phyloP scores from a whole-genome alignment of 2,113 vertebrate species.

The Pomatostomus ruficeps region DNA sequence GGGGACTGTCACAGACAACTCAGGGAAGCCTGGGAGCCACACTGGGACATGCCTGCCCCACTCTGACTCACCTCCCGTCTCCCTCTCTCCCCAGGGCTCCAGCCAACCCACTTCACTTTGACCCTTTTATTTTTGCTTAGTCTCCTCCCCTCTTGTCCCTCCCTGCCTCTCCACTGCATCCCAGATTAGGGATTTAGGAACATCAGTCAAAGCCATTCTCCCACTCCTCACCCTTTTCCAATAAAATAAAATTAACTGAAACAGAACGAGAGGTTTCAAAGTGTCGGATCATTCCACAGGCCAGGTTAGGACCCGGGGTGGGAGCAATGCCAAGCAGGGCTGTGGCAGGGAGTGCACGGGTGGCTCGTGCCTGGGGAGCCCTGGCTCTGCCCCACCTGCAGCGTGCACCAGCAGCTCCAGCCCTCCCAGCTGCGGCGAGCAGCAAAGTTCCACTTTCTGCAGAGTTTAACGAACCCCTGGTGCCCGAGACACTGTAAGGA shows the following conservation, averaged over 20 bases:
- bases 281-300: neutral
- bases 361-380: accelerated
- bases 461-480: accelerated
- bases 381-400: neutral
- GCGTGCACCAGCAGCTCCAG: neutral
- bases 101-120: neutral
- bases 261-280: neutral
- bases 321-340: neutral
- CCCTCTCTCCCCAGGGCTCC: neutral
- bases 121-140: neutral
- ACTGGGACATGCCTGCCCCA: neutral
- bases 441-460: neutral
- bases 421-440: neutral
- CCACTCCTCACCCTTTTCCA: neutral
- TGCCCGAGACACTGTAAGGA: neutral
- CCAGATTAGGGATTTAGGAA: neutral
- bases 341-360: accelerated
- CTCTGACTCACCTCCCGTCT: neutral
- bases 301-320: accelerated
- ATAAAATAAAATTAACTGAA: neutral
- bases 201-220: neutral
- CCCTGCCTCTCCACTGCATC: neutral
- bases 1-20: neutral
- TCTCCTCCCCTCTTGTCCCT: neutral
- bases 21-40: neutral